Conservation (phyloP, 2,797 vertebrate genomes). For the Chromis chromis region DNA sequence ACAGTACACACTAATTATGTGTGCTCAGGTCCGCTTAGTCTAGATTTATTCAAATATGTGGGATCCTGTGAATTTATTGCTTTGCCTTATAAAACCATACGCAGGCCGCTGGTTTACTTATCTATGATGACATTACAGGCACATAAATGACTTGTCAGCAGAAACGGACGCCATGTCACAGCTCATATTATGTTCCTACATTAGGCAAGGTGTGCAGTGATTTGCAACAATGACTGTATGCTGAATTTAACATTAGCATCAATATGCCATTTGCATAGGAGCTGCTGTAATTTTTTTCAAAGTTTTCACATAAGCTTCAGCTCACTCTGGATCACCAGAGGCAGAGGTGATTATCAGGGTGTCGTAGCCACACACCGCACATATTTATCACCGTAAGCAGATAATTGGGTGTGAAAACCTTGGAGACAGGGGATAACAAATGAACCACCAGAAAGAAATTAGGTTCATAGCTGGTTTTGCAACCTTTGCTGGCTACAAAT, state of each 20-base stretch:
- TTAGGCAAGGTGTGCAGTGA: conserved; percentile 27
- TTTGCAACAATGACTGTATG: conserved; percentile 15
- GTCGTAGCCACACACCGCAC: conserved; percentile 56
- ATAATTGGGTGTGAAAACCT: conserved; percentile 81
- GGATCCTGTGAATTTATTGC: conserved; percentile 20
- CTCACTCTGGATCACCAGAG: conserved; percentile 55
- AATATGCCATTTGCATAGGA: conserved; percentile 28
- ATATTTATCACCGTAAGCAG: conserved; percentile 76
- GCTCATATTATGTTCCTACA: conserved; percentile 11
- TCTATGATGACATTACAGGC: too few relatives aligned
- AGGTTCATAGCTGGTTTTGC: conserved; percentile 64
- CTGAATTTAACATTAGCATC: conserved; percentile 29
- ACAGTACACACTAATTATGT: conserved; percentile 20
- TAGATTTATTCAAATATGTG: conserved; percentile 19
- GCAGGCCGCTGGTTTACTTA: too few relatives aligned
- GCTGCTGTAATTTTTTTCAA: conserved; percentile 34
- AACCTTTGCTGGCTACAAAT: conserved; percentile 52
- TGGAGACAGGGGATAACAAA: conserved; percentile 64
- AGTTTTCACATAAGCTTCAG: conserved; percentile 47
- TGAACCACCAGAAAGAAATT: conserved; percentile 57
- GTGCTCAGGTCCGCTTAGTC: conserved; percentile 22
- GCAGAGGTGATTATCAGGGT: conserved; percentile 71
- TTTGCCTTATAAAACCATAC: background rate
- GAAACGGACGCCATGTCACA: background rate
- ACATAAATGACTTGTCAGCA: background rate